These are phyloP conservation scores for Periophthalmus magnuspinnatus DNA, from an alignment of 2,797 vertebrate species.

Conservation along the genomic window DNA sequence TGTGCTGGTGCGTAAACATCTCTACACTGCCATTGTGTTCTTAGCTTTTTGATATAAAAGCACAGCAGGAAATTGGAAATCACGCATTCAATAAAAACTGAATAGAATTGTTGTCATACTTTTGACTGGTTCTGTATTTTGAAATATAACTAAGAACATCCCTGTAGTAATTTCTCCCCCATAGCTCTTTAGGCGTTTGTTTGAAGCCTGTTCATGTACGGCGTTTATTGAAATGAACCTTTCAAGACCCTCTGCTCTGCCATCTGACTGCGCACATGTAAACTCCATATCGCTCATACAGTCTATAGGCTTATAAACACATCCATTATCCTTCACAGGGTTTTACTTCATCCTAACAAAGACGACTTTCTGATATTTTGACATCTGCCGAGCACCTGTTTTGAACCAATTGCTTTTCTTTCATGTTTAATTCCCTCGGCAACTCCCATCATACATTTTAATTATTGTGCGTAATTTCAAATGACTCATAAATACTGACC, in stretches of 20 bases:
- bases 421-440: conserved; percentile 24
- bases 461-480: conserved; percentile 33
- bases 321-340: not conserved
- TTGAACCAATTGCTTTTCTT: conserved; percentile 21
- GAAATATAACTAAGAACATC: not conserved
- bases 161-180: not conserved
- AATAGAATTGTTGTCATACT: not conserved
- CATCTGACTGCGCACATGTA: not conserved
- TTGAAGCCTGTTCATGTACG: not conserved
- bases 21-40: too few species aligned
- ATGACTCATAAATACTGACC: conserved; percentile 4
- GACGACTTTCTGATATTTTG: conserved; percentile 12
- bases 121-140: not conserved
- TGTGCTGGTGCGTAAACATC: too few species aligned
- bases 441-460: conserved; percentile 38
- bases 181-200: not conserved
- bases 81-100: too few species aligned
- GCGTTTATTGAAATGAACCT: not conserved
- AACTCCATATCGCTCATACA: not conserved
- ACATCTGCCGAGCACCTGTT: conserved; percentile 35
- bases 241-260: not conserved
- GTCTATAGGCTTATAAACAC: not conserved
- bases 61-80: too few species aligned
- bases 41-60: too few species aligned
- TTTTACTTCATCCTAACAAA: not conserved